Base-by-base conservation (phyloP, 2,797 vertebrate genomes). In the Sylvia borin region DNA sequence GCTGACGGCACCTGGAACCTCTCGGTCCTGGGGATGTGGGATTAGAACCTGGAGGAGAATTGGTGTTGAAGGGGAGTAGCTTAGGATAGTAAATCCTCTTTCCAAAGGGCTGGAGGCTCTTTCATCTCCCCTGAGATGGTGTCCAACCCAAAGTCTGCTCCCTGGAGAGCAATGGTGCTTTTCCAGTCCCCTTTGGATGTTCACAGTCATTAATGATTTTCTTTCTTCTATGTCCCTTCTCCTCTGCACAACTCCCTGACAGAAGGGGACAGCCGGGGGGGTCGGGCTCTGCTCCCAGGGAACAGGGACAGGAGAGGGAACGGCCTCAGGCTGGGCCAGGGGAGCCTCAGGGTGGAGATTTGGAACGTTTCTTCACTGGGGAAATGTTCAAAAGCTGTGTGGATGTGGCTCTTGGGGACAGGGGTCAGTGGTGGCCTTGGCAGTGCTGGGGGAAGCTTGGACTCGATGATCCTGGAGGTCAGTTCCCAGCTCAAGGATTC, bases 321-420 rank as follows among this genome's bases (percentile, higher is more conserved):
- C 1, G 1, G 75, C 75, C 66, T 25, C 85, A 72, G 34, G 36
- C 19, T 65, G 75, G 38, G 45, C 32, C 40, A 29, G 65, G 21
- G 36, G 0, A 71, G 36, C 10, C 5, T 27, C 38, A 24, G 60
- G 27, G 3, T 7, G 27, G 38, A 25, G 0, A 2, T 2, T 20
- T 15, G 51, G 22, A 9, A 27, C 1, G 29, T 38, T 58, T 16
- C 27, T 19, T 21, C 42, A 7, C 20, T 7, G 26, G 5, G 38
- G 22, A 60, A 53, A 2, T 21, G 53, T 53, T 58, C 76, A 40
- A 12, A 79, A 58, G 12, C 29, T 18, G 3, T 45, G 29, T 51
- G 53, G 38, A 13, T 45, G n/a, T 38, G 53, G 60, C 60, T 40
- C 7, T 1, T 45, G 60, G 75, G 58, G 51, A 25, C 45, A 64